Evolutionary conservation across 2,888 invertebrate species (phyloP), one percentile per base, ranked within the genome.

Genomic region (Thyatira batis): DNA sequence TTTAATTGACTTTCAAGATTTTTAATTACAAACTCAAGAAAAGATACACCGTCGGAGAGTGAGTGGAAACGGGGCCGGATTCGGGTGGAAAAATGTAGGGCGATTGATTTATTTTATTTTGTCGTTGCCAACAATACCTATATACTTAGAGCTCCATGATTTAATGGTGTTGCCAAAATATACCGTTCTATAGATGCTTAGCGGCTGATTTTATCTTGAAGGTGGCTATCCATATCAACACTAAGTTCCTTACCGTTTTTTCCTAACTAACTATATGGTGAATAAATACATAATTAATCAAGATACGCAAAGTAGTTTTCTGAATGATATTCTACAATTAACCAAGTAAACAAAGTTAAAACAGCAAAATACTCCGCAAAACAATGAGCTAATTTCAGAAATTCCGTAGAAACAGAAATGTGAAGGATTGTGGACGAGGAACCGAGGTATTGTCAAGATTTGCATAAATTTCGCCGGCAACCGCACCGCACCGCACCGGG

Each of bases 1-100:
- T 89, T 89, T 84, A 89, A 89, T 89, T 88, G 89, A 85, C 88
- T 89, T 89, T 83, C 80, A 77, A 84, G 82, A 87, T 89, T 89
- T 89, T 89, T 88, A 89, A 89, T 89, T 88, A 88, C 78, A 76
- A 84, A 85, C 83, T 85, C 64, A 58, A 72, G 75, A 76, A 77
- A 79, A 80, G 80, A 83, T 81, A 80, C 75, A 78, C 71, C 65
- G 69, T 55, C 52, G 62, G 54, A 56, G 63, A 54, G 60, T 66
- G 54, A 50, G 54, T 50, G 28, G 57, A 60, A 50, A 55, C 59
- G 58, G 48, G 45, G 39, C 25, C 44, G 44, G 49, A 43, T 10
- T 17, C 3, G 21, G 52, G 43, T 61, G 57, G 59, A 50, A 45
- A 8, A 43, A 52, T 33, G 64, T 49, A 49, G 6, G 51, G 53